These are phyloP conservation scores for Lagocephalus sceleratus DNA, from an alignment of 2,797 vertebrate genomes.

Conservation along the genomic window DNA sequence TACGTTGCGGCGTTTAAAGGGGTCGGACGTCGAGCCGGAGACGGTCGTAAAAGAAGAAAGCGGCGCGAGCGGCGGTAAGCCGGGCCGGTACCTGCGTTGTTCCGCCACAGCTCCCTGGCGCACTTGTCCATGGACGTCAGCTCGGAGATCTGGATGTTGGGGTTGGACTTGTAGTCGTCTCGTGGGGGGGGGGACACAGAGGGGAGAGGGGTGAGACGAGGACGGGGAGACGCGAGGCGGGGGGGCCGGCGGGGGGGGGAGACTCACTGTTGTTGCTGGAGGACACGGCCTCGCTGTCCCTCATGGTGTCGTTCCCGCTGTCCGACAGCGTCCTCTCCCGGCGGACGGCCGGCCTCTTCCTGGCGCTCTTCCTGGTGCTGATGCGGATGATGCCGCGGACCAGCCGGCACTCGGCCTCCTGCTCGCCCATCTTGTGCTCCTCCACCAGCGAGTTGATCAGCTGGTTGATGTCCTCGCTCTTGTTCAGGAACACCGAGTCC, in stretches of 20 bases:
- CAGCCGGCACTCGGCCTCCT: conserved; percentile 90
- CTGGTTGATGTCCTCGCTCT: conserved; percentile 91
- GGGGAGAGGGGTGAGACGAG: not conserved
- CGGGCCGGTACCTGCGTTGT: conserved; percentile 78
- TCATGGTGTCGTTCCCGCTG: conserved; percentile 92
- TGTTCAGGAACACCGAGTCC: conserved; percentile 91
- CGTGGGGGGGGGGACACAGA: conserved; percentile 7
- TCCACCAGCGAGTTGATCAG: conserved; percentile 93
- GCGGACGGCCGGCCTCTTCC: conserved; percentile 40
- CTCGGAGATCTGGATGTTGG: conserved; percentile 89
- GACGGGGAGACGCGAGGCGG: not conserved
- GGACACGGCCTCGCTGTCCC: conserved; percentile 72
- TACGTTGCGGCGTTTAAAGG: too few relatives aligned
- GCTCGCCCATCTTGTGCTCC: conserved; percentile 91
- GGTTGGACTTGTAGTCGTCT: conserved; percentile 78
- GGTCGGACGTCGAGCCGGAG: too few relatives aligned
- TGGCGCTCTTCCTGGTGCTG: conserved; percentile 87
- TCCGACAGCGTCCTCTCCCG: conserved; percentile 77
- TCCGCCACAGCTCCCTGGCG: conserved; percentile 87
- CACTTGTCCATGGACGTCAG: conserved; percentile 85
- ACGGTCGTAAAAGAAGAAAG: too few relatives aligned
- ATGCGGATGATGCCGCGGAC: conserved; percentile 95
- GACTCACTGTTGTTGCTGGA: conserved; percentile 86
- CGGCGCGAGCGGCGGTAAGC: too few relatives aligned
- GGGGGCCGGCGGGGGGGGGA: not conserved